A percentile compares a stretch with the other conserved stretches of the same genome.
phyloP scores from a whole-genome alignment of 1,140 invertebrate species.

The Bursaphelenchus mucronatus region DNA sequence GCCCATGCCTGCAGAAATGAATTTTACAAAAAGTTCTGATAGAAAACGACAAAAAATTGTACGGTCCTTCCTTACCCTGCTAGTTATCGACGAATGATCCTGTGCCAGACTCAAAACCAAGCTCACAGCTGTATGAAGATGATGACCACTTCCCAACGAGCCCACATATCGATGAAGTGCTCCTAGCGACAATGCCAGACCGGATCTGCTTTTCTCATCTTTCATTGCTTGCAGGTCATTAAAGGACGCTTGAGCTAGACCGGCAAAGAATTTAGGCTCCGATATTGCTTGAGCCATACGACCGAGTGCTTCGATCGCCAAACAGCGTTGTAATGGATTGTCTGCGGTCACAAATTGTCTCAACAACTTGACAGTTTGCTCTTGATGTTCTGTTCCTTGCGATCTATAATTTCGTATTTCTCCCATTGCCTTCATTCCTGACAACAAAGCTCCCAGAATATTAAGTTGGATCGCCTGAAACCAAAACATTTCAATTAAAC shows the following conservation, averaged over 20 bases:
- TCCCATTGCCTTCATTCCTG: conserved; percentile 71
- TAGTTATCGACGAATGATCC: conserved; percentile 79
- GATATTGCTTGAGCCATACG: conserved; percentile 80
- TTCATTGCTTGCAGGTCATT: conserved; percentile 76
- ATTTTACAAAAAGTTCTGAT: conserved; percentile 22
- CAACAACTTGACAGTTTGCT: conserved; percentile 37
- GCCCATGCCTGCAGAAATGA: conserved; percentile 77
- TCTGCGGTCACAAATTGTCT: conserved; percentile 73
- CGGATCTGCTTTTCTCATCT: conserved; percentile 81
- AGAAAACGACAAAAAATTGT: too few species aligned
- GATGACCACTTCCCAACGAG: conserved; percentile 79
- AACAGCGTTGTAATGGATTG: conserved; percentile 74
- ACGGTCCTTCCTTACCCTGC: conserved; percentile 79
- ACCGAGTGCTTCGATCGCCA: conserved; percentile 79
- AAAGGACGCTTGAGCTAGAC: conserved; percentile 83
- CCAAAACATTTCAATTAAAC: conserved; percentile 21
- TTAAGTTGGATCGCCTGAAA: conserved; percentile 75
- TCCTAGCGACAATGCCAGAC: conserved; percentile 84
- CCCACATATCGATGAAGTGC: conserved; percentile 82
- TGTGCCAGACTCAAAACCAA: conserved; percentile 88
- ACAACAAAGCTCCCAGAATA: conserved; percentile 85
- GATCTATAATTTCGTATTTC: conserved; percentile 25
- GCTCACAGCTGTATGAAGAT: conserved; percentile 85
- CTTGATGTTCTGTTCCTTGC: conserved; percentile 50
- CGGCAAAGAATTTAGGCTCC: conserved; percentile 78